Evolutionary conservation across 2,797 vertebrate species (phyloP).

Genomic region (Pantherophis vulpinus): DNA sequence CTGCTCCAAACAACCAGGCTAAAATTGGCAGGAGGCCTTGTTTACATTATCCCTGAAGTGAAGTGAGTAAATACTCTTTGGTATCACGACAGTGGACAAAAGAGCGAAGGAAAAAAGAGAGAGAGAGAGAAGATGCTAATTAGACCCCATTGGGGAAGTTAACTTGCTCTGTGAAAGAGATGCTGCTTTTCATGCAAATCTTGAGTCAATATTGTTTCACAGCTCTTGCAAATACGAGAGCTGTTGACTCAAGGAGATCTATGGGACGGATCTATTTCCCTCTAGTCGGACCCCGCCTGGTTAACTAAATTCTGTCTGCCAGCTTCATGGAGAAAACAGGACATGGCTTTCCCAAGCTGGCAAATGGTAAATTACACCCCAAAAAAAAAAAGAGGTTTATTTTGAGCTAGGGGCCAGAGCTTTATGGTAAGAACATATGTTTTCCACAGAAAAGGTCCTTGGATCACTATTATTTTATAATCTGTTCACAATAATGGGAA

Average conservation of each 20-base stretch:
- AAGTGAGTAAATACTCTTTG: conserved; percentile 65
- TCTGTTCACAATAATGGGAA: background rate
- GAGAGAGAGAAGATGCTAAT: background rate
- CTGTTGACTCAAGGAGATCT: conserved; percentile 60
- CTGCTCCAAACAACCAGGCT: conserved; percentile 62
- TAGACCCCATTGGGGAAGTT: conserved; percentile 42
- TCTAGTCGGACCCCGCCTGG: conserved; percentile 49
- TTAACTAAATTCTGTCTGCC: conserved; percentile 55
- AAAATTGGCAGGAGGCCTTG: conserved; percentile 60
- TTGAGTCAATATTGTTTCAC: conserved; percentile 66
- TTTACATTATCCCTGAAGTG: conserved; percentile 65
- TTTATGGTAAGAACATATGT: background rate
- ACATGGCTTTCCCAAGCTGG: background rate
- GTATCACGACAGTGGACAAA: conserved; percentile 33
- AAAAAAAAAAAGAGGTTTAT: background rate
- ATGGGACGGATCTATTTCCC: conserved; percentile 43
- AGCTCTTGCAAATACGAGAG: conserved; percentile 60
- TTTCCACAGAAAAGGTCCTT: background rate
- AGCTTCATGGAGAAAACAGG: conserved; percentile 27
- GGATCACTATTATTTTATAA: background rate
- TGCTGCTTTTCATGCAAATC: conserved; percentile 62
- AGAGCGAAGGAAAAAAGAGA: background rate
- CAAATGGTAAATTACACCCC: conserved; percentile 5
- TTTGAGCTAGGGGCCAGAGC: background rate
- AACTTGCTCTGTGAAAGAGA: conserved; percentile 38